Evolutionary conservation across 2,113 vertebrate genomes (phyloP).

Genomic region (Xiphorhynchus elegans): DNA sequence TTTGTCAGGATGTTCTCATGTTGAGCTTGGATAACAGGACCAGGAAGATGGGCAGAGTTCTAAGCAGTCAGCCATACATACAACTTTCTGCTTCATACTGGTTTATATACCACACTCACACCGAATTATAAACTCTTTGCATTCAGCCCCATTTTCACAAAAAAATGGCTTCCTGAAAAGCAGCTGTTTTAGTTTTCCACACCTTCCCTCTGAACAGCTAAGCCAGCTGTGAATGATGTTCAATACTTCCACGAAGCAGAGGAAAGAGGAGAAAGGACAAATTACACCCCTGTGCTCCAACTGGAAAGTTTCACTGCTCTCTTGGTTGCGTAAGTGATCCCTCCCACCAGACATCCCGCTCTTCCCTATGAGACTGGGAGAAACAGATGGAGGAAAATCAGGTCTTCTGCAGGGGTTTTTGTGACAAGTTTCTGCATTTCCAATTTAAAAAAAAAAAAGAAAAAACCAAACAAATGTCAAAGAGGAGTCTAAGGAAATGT

Average conservation of each 20-base stretch:
- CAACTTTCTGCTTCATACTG: background rate
- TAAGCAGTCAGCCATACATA: background rate
- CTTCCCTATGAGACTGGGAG: background rate
- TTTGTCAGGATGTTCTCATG: background rate
- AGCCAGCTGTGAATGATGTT: background rate
- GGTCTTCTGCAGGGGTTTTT: background rate
- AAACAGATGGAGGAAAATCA: conserved; percentile 1
- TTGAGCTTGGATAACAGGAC: background rate
- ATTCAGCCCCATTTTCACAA: background rate
- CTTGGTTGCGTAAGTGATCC: background rate
- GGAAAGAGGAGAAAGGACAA: background rate
- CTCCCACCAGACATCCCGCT: background rate
- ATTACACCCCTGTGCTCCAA: background rate
- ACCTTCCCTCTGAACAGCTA: background rate
- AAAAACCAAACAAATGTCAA: background rate
- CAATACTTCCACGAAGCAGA: background rate
- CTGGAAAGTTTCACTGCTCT: background rate
- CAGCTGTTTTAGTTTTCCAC: background rate
- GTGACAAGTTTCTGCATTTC: background rate
- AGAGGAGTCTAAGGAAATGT: background rate
- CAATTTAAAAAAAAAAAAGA: background rate
- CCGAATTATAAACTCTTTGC: background rate
- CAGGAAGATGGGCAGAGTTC: background rate
- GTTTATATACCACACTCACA: background rate
- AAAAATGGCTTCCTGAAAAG: background rate